Base-by-base conservation (phyloP, 2,113 vertebrate species). In the Siniperca chuatsi region DNA sequence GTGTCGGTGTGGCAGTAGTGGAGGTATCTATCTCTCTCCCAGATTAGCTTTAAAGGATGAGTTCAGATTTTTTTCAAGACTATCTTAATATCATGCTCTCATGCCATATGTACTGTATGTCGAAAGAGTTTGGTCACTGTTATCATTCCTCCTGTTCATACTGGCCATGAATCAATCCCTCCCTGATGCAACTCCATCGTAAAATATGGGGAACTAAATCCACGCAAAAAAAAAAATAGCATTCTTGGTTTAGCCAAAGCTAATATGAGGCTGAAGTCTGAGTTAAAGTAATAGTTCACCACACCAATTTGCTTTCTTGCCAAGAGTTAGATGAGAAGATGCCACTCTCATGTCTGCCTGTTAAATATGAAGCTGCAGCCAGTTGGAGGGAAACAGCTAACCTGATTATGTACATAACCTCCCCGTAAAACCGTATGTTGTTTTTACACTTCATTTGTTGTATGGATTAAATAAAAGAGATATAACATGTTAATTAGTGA, bases 1-100 rank as follows among this genome's bases (percentile, higher is more conserved):
- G 96, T 73, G 91, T 94, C 0, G 96, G 95, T 58, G 95, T 99
- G 54, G 98, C 96, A 16, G 94, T 97, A 48, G 86, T 97, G 6
- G 98, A 99, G 97, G 98, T 99, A 91, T 76, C 91, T 55, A 35
- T 82, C 58, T 83, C n/a, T 65, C 58, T 16, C 58, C n/a, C 46
- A 13, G 13, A 61, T 18, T 23, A 15, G 12, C 20, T 4, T 46
- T 58, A 29, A 75, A 65, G 10, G 11, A 57, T 42, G n/a, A 16
- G 37, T 61, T 70, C 8, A 35, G n/a, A n/a, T 33, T 57, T 20
- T 78, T 70, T 44, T 73, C 29, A n/a, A 46, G 8, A 25, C 12
- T 68, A 21, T 50, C 5, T 44, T 65, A 23, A 68, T 62, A 46
- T 11, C 29, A 15, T 33, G 48, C 25, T 61, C 6, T 21, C 9